These are phyloP conservation scores for Xyrichtys novacula DNA, from an alignment of 2,797 vertebrate species.

Conservation along the genomic window DNA sequence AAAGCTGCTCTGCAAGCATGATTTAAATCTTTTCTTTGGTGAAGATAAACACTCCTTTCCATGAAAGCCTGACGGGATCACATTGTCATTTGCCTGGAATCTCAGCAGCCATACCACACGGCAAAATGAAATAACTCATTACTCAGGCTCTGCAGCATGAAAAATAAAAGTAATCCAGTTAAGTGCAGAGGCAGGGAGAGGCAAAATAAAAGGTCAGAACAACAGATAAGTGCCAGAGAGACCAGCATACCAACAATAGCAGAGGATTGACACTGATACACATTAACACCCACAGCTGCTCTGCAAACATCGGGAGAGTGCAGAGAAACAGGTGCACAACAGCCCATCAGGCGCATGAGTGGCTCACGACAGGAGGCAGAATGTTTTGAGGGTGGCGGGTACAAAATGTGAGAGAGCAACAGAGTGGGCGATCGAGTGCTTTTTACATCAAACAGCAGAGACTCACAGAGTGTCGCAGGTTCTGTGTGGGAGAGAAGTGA, in stretches of 20 bases:
- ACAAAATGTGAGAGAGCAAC: slow-evolving; percentile 46
- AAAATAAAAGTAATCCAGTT: slow-evolving; percentile 48
- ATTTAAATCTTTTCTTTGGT: slow-evolving; percentile 2
- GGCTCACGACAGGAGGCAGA: slow-evolving; percentile 22
- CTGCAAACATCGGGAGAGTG: slow-evolving; percentile 45
- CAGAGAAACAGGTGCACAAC: slow-evolving; percentile 60
- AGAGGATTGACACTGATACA: slow-evolving; percentile 43
- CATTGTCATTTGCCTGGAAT: slow-evolving; percentile 20
- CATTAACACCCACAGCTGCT: slow-evolving; percentile 68
- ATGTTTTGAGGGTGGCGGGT: slow-evolving; percentile 35
- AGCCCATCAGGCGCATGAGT: slow-evolving; percentile 39
- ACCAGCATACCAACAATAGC: slow-evolving; percentile 39
- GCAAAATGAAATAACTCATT: slow-evolving; percentile 21
- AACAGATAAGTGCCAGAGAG: slow-evolving; percentile 37
- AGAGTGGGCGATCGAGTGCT: slow-evolving; percentile 50
- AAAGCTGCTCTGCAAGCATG: neutral
- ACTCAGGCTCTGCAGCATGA: slow-evolving; percentile 8
- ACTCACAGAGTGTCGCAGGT: slow-evolving; percentile 9
- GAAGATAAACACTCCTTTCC: neutral
- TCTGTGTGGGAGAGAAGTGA: slow-evolving; percentile 26
- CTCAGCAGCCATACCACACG: neutral
- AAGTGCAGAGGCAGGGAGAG: slow-evolving; percentile 16
- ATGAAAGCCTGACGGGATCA: slow-evolving; percentile 10
- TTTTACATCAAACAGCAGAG: slow-evolving; percentile 36
- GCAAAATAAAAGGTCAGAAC: slow-evolving; percentile 56